A percentile compares a stretch with the other conserved stretches of the same genome.
Conservation (phyloP, 2,113 vertebrate genomes). For the Sialia sialis region DNA sequence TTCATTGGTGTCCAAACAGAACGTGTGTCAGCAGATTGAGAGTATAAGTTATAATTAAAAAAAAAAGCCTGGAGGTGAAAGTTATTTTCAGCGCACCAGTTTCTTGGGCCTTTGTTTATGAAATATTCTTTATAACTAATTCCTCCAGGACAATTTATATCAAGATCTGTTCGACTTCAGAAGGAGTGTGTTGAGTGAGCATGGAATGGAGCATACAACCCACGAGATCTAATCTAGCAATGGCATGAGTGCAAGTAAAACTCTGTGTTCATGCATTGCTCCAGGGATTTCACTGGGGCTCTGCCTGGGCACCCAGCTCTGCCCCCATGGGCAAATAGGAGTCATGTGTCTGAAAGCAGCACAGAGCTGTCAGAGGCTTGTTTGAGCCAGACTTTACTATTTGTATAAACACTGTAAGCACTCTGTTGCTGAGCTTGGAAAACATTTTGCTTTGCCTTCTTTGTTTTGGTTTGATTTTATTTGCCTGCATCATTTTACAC, state of each 20-base stretch:
- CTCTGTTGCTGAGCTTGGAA: conserved; percentile 28
- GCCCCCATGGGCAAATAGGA: conserved; percentile 4
- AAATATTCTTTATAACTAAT: not conserved
- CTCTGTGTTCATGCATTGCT: not conserved
- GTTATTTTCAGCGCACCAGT: not conserved
- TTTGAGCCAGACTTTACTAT: conserved; percentile 43
- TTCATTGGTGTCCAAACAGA: not conserved
- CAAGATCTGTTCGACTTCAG: not conserved
- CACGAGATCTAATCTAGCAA: conserved; percentile 8
- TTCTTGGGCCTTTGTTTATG: not conserved
- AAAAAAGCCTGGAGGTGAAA: not conserved
- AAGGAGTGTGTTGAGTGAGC: not conserved
- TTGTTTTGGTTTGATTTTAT: conserved; percentile 47
- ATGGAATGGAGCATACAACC: not conserved
- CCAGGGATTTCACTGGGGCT: not conserved
- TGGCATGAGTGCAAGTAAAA: not conserved
- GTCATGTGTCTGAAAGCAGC: conserved; percentile 7
- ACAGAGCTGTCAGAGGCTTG: conserved; percentile 23
- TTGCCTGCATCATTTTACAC: conserved; percentile 17
- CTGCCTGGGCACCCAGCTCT: conserved; percentile 18
- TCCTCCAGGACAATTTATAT: conserved; percentile 11
- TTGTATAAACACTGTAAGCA: conserved; percentile 41
- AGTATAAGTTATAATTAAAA: not conserved
- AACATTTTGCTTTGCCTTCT: conserved; percentile 23
- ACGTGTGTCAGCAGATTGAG: not conserved